phyloP scores from a whole-genome alignment of 2,113 vertebrate genomes.

The Mobula hypostoma region DNA sequence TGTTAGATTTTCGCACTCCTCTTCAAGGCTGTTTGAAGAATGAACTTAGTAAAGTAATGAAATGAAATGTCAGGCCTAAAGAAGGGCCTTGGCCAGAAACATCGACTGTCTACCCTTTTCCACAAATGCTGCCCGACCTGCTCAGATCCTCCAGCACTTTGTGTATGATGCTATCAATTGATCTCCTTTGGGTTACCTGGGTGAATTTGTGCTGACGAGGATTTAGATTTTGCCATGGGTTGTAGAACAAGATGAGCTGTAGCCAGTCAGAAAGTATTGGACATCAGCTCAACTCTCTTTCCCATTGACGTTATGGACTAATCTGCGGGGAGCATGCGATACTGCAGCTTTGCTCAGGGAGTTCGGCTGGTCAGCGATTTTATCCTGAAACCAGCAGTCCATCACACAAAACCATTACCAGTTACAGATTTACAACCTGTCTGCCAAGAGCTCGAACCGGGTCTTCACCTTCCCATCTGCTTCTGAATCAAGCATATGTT shows the following conservation, averaged over 20 bases:
- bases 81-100: too few species aligned
- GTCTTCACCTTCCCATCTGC: neutral
- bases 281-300: neutral
- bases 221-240: neutral
- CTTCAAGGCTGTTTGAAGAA: neutral
- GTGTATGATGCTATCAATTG: too few species aligned
- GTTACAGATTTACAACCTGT: slow-evolving; percentile 2
- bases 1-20: neutral
- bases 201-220: neutral
- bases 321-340: neutral
- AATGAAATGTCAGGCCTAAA: neutral
- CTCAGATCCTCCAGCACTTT: too few species aligned
- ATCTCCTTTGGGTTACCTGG: neutral
- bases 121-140: too few species aligned
- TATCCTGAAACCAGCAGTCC: neutral
- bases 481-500: neutral
- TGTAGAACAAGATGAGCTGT: neutral
- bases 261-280: neutral
- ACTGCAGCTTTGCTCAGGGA: neutral
- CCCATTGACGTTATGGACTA: neutral
- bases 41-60: neutral
- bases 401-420: neutral
- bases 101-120: too few species aligned
- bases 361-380: neutral
- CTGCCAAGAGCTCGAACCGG: neutral